Evolutionary conservation across 2,888 invertebrate genomes (phyloP).

Genomic region (Amiota mariae): DNA sequence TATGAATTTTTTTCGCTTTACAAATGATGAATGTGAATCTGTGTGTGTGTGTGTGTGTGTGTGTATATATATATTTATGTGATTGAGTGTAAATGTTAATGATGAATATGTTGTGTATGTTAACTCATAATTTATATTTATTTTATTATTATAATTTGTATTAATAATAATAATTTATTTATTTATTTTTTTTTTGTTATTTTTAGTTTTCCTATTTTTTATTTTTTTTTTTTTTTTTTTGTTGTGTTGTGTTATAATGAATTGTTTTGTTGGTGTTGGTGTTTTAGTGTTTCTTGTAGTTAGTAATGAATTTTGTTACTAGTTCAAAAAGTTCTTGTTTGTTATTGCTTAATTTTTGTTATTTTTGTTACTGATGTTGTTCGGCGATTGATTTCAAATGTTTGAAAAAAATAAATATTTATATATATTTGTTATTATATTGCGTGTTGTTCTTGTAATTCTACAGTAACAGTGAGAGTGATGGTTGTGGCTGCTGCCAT

Average conservation of each 20-base stretch:
- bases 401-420: too few species aligned
- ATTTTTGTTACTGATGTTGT: conserved; percentile 14
- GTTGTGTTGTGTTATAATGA: conserved; percentile 34
- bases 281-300: conserved; percentile 28
- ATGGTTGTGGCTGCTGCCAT: too few species aligned
- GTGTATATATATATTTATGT: background rate
- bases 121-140: too few species aligned
- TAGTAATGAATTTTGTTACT: conserved; percentile 17
- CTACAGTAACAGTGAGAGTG: too few species aligned
- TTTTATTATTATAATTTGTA: too few species aligned
- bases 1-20: background rate
- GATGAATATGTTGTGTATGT: too few species aligned
- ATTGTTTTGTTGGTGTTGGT: conserved; percentile 29
- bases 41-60: conserved; percentile 42
- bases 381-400: background rate
- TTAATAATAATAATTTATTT: too few species aligned
- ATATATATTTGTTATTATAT: too few species aligned
- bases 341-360: conserved; percentile 19
- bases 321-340: conserved; percentile 7
- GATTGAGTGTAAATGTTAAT: too few species aligned
- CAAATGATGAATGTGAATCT: conserved; percentile 26
- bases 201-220: conserved; percentile 48
- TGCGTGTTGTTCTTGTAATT: too few species aligned
- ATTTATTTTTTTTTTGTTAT: conserved; percentile 26
- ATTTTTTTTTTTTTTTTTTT: conserved; percentile 52